Base-by-base conservation (phyloP, 1,140 invertebrate genomes). In the Drosophila nikananu region DNA sequence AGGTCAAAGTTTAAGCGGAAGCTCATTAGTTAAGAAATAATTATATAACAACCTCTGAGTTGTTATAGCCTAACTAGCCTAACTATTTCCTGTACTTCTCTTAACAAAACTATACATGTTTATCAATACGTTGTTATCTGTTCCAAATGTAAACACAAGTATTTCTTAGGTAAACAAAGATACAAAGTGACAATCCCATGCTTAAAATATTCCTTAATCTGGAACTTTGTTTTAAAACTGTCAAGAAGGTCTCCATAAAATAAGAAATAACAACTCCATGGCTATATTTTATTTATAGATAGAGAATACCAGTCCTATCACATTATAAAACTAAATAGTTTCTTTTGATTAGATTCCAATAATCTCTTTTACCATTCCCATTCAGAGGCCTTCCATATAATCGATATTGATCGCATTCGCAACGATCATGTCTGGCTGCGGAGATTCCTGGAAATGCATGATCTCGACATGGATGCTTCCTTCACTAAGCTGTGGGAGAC, bases 401-500 rank as follows among this genome's bases (percentile, higher is more conserved):
- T 94, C 41, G 97, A 98, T 93, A 93, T 97, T 37, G 93, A 95
- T 46, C 94, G 95, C 67, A 93, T 97, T 48, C 95, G 95, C 81
- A 95, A 92, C 59, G 94, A 95, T 80, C 95, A 97, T 92, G 91
- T 94, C 10, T 97, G 96, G 95, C 91, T 97, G 6, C 93, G 93
- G 65, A 93, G 96, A 49, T 98, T 97, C 91, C 93, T 97, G 27
- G 94, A 96, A 71, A 95, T 96, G 91, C 93, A 95, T 81, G 96
- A 97, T 68, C 93, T 93, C 41, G 94, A 96, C 66, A 75, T 95
- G 81, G 93, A 95, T 79, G 87, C 94, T 62, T 94, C 97, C 0
- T 92, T 96, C 2, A 94, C 95, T 19, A 97, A 98, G 95, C 93
- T 98, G 2, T 97, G 96, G 95, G 96, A 97, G 7, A 96, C 96